A percentile compares a stretch with the other conserved stretches of the same genome.
Conservation (phyloP, 2,113 vertebrate species). For the Halcyon senegalensis region DNA sequence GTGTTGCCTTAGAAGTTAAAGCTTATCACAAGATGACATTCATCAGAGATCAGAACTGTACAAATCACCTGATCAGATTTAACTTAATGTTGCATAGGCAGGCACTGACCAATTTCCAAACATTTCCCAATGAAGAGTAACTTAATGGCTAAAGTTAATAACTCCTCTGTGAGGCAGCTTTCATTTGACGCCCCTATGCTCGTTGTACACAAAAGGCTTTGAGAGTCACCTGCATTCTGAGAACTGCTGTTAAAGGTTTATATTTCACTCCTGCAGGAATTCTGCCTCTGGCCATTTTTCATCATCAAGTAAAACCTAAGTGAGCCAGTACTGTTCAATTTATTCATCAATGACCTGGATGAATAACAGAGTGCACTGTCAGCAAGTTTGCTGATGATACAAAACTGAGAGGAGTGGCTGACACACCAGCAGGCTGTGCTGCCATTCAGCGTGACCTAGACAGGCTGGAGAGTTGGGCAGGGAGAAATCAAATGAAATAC, state of each 20-base stretch:
- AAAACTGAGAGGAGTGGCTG: too few species aligned
- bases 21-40: background rate
- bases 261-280: background rate
- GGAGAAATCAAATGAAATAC: too few species aligned
- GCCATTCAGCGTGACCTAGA: too few species aligned
- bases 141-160: background rate
- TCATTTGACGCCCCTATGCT: background rate
- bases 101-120: background rate
- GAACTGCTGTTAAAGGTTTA: background rate
- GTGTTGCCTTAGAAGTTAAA: background rate
- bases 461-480: too few species aligned
- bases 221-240: background rate
- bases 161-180: background rate
- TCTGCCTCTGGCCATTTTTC: background rate
- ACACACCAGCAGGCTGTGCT: too few species aligned
- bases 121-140: background rate
- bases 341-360: too few species aligned
- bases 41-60: background rate
- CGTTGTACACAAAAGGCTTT: background rate
- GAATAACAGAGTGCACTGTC: too few species aligned
- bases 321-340: too few species aligned
- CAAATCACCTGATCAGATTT: background rate
- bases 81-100: background rate
- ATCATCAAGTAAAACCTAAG: background rate
- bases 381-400: too few species aligned